These are phyloP conservation scores for Eristalis pertinax DNA, from an alignment of 2,888 invertebrate species.

Conservation along the genomic window DNA sequence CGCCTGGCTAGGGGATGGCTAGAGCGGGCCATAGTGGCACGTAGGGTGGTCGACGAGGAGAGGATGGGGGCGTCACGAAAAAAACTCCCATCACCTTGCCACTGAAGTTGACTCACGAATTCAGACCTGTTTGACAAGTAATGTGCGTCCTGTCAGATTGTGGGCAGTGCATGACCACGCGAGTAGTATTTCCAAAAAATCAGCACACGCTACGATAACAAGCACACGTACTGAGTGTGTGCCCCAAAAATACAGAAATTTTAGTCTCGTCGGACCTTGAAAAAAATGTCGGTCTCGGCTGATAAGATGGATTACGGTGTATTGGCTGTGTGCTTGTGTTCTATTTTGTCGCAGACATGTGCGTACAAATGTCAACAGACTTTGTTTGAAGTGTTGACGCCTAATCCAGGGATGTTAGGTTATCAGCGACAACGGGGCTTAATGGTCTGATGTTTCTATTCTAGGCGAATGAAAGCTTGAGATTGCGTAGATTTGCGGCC, in stretches of 20 bases:
- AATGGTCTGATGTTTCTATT: neutral
- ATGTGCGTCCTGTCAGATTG: neutral
- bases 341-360: neutral
- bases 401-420: slow-evolving; percentile 26
- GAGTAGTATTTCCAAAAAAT: neutral
- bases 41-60: neutral
- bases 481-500: too few species aligned
- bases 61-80: too few species aligned
- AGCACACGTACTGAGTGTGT: slow-evolving; percentile 4
- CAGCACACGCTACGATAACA: slow-evolving; percentile 40
- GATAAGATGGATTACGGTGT: slow-evolving; percentile 43
- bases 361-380: neutral
- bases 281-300: slow-evolving; percentile 10
- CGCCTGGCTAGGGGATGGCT: neutral
- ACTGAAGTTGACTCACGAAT: neutral
- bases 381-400: neutral
- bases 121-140: slow-evolving; percentile 26
- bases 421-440: slow-evolving; percentile 4
- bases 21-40: too few species aligned
- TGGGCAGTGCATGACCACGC: too few species aligned
- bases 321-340: neutral
- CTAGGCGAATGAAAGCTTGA: too few species aligned
- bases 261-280: slow-evolving; percentile 38
- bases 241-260: slow-evolving; percentile 3
- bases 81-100: too few species aligned